Evolutionary conservation across 2,888 invertebrate species (phyloP), one percentile per base, ranked within the genome.

Genomic region (Celastrina argiolus): DNA sequence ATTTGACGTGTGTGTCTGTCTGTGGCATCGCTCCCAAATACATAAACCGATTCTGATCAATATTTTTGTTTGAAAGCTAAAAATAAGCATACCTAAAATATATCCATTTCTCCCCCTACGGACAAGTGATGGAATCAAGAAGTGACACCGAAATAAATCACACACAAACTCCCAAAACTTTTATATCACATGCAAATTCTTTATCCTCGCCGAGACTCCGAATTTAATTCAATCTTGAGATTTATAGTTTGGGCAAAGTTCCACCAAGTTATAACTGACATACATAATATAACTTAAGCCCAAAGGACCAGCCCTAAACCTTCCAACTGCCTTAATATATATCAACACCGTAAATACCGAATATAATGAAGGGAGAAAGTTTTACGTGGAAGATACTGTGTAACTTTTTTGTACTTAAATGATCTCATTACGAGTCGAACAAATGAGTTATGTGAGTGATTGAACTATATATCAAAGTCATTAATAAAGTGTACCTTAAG

Each of bases 231-330:
- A 39, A 61, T 61, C 39, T 26, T 31, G 18, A 34, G 61, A 61
- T 61, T 61, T 61, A 61, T 39, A 61, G 61, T 36, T 61, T 18
- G 61, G 36, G 22, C 12, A 39, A 61, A 36, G 34, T 61, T 61
- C 18, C 14, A 5, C 10, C 8, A 61, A 61, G 61, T 61, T 61
- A 36, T 61, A 36, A 61, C 36, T 61, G 22, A 61, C 61, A 22
- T 36, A 59, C 59, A 59, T 59, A 51, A 51, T 51, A 59, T 31
- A 28, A 16, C 34, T 22, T 16, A 36, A 18, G 61, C 36, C 61
- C n/a, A 12, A 2, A 14, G 61, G 18, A 36, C 34, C 8, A 36
- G n/a, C 18, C 34, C 59, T 34, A 6, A 59, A 59, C 59, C 34
- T 59, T 59, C 56, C 31, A 59, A 59, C 59, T 59, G 10, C 22